phyloP scores from a whole-genome alignment of 2,113 vertebrate species.

The Phylloscopus trochilus region DNA sequence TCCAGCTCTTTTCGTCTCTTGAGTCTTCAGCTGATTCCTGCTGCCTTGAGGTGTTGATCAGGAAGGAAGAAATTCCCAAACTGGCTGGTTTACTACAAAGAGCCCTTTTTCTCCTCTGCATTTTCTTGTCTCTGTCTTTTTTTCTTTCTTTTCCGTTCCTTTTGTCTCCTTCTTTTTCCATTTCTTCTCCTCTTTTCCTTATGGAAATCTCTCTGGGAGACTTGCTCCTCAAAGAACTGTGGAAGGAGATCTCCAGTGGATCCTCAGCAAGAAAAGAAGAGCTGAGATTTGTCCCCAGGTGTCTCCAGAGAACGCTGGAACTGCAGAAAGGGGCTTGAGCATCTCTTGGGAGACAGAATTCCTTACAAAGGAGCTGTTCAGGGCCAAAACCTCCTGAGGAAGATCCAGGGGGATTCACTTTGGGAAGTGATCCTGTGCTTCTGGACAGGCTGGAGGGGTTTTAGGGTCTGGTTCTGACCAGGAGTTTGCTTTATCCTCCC shows the following conservation, averaged over 20 bases:
- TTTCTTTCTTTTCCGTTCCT: background rate
- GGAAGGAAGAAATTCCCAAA: background rate
- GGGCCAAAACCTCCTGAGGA: background rate
- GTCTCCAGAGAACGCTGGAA: background rate
- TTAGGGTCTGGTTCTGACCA: background rate
- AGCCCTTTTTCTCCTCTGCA: background rate
- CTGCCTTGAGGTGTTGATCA: background rate
- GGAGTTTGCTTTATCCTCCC: background rate
- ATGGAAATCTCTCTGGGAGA: background rate
- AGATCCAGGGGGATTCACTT: background rate
- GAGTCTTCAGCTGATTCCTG: background rate
- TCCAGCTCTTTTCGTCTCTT: background rate
- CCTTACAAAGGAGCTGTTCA: background rate
- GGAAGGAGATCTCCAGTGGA: background rate
- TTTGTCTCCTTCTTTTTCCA: background rate
- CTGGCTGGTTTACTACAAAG: rapidly evolving
- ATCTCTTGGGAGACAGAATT: background rate
- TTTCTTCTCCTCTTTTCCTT: background rate
- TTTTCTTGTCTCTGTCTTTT: background rate
- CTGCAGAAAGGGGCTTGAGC: background rate
- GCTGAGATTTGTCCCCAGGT: background rate
- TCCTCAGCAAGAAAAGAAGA: background rate
- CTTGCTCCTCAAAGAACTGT: background rate
- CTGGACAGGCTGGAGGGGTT: background rate
- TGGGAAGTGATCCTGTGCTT: background rate